phyloP scores from a whole-genome alignment of 2,113 vertebrate genomes.

The Lepisosteus osseus region DNA sequence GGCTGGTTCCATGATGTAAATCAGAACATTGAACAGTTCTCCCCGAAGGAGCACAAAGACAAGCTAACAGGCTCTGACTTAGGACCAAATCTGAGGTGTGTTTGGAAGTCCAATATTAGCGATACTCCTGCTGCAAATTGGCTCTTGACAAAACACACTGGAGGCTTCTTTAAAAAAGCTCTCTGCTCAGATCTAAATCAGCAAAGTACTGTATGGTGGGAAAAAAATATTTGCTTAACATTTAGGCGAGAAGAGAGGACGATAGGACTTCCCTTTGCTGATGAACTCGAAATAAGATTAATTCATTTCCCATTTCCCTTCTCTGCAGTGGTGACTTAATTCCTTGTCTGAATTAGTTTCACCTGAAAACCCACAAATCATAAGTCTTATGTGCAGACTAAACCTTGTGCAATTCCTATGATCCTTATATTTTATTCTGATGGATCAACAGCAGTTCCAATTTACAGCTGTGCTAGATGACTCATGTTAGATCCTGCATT shows the following conservation, averaged over 20 bases:
- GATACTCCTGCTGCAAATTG: background rate
- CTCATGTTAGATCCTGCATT: too few relatives aligned
- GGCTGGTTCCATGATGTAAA: too few relatives aligned
- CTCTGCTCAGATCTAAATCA: conserved; percentile 6
- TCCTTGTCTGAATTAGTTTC: conserved; percentile 56
- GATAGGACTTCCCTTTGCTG: conserved; percentile 41
- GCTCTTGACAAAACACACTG: background rate
- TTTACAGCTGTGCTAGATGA: too few relatives aligned
- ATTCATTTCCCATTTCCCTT: conserved; percentile 30
- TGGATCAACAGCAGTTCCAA: too few relatives aligned
- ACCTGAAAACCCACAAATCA: conserved; percentile 26
- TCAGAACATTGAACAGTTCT: background rate
- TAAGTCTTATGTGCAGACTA: conserved; percentile 25
- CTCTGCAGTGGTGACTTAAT: conserved; percentile 53
- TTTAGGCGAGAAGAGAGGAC: too few relatives aligned
- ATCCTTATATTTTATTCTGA: too few relatives aligned
- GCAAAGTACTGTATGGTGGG: background rate
- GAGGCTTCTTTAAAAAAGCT: conserved; percentile 10
- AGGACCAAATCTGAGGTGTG: background rate
- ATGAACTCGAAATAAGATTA: conserved; percentile 27
- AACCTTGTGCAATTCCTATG: conserved; percentile 29
- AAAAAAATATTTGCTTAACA: too few relatives aligned
- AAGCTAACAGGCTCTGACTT: background rate
- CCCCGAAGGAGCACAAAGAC: background rate
- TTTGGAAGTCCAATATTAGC: background rate